Conservation (phyloP, 2,888 invertebrate species). For the Euplexia lucipara region DNA sequence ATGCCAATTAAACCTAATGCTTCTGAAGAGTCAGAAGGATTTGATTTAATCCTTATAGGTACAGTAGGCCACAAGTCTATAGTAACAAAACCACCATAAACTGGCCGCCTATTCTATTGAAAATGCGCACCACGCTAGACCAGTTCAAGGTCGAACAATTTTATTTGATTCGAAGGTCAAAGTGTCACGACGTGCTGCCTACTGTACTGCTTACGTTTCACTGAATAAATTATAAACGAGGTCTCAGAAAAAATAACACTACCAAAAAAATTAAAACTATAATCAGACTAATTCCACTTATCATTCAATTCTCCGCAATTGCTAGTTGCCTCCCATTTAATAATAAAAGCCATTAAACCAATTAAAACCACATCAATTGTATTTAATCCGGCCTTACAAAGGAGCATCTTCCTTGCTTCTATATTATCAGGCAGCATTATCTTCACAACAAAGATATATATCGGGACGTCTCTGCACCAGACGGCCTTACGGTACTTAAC, state of each 20-base stretch:
- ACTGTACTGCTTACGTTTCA: too few relatives aligned
- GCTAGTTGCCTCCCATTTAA: constrained; percentile 18
- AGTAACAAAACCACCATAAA: not conserved
- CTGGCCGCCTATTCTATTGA: not conserved
- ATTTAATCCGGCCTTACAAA: constrained; percentile 37
- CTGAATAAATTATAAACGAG: too few relatives aligned
- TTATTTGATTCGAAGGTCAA: too few relatives aligned
- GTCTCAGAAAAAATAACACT: not conserved
- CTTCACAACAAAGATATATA: constrained; percentile 60
- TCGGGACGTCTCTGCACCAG: constrained; percentile 64
- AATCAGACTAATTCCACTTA: constrained; percentile 21
- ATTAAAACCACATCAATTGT: constrained; percentile 45
- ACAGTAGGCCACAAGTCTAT: not conserved
- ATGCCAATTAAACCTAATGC: too few relatives aligned
- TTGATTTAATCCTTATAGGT: not conserved
- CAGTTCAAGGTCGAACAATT: too few relatives aligned
- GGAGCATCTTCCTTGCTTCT: constrained; percentile 31
- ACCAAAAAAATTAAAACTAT: constrained; percentile 4
- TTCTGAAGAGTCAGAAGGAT: too few relatives aligned
- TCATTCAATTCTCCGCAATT: constrained; percentile 15
- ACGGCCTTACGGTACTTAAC: constrained; percentile 73
- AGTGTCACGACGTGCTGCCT: too few relatives aligned
- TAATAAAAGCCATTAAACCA: constrained; percentile 25
- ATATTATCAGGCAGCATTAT: constrained; percentile 61
- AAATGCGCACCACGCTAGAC: too few relatives aligned